phyloP scores from a whole-genome alignment of 2,797 vertebrate genomes.

The Chaunax sp. region DNA sequence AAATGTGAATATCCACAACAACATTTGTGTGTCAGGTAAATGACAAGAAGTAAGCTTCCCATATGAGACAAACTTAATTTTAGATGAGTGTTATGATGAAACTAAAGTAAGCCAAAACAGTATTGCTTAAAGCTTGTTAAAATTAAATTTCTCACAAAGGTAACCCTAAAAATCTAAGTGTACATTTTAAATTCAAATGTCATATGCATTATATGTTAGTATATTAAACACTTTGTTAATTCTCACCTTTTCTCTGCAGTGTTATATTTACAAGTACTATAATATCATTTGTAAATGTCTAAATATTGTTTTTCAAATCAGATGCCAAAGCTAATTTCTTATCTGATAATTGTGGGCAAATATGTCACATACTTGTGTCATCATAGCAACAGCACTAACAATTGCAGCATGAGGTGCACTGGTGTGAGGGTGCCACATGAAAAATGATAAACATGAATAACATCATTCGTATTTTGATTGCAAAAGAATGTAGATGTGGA shows the following conservation, averaged over 20 bases:
- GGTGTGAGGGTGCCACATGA: conserved; percentile 22
- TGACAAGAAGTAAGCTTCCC: conserved; percentile 54
- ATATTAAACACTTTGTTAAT: conserved; percentile 59
- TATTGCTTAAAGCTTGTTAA: conserved; percentile 63
- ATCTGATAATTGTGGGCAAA: conserved; percentile 51
- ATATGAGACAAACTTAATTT: conserved; percentile 36
- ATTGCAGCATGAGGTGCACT: conserved; percentile 19
- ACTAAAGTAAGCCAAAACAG: conserved; percentile 70
- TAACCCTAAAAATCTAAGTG: conserved; percentile 79
- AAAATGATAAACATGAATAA: conserved; percentile 21
- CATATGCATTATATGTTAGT: conserved; percentile 63
- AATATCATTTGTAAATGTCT: conserved; percentile 64
- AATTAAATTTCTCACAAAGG: conserved; percentile 71
- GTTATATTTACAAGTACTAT: conserved; percentile 53
- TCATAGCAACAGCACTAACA: conserved; percentile 32
- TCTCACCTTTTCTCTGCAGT: conserved; percentile 55
- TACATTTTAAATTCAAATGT: conserved; percentile 67
- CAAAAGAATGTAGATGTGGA: conserved; percentile 53
- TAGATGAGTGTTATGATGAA: conserved; percentile 37
- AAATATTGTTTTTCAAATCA: conserved; percentile 57
- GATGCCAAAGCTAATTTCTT: conserved; percentile 75
- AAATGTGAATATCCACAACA: conserved; percentile 73
- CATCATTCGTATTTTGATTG: conserved; percentile 50
- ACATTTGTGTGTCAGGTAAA: conserved; percentile 62
- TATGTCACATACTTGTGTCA: conserved; percentile 39